Evolutionary conservation across 2,888 invertebrate genomes (phyloP), one percentile per base, ranked within the genome.

Genomic region (Pycnomerus fuliginosus): DNA sequence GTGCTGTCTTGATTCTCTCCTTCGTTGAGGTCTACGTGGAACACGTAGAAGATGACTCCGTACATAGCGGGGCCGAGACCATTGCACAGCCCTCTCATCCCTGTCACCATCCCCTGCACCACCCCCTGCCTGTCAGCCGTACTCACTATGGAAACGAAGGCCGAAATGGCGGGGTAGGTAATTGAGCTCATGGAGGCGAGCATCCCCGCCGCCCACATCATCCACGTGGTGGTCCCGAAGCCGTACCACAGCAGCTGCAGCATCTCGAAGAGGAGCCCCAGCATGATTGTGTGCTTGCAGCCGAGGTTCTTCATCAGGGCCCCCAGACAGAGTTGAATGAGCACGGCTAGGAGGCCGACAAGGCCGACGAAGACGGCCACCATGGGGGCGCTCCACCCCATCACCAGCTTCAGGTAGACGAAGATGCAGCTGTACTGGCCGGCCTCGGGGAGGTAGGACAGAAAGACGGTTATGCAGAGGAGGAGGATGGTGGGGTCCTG

Each of bases 361-460:
- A 95, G 84, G 52, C 98, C 99, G 66, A 99, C 98, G 74, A 96
- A 99, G 60, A 95, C 86, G 41, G 98, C 96, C 61, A 99, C 97
- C 80, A 93, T 90, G 66, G 92, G 85, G 46, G 87, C 89, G 60
- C 87, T 88, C 76, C 99, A 99, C 56, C 92, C 93, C 88, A 99
- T 95, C 65, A 94, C 80, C 70, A 98, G 80, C 76, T 93, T 93
- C 57, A 99, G 81, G 76, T 99, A 99, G 64, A 99, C 98, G 77
- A 99, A 99, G 77, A 99, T 97, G 76, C 98, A 98, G 44, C 98
- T 98, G 76, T 99, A 99, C 77, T 99, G 96, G 56, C 98, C 98
- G 24, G 91, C 91, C 76, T 99, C 99, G 1, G 99, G 98, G 60
- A 99, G 78, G 75, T 99, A 99, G 13, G 97, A 97, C 43, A 99